Evolutionary conservation across 2,888 invertebrate genomes (phyloP).

Genomic region (Cheilosia urbana): DNA sequence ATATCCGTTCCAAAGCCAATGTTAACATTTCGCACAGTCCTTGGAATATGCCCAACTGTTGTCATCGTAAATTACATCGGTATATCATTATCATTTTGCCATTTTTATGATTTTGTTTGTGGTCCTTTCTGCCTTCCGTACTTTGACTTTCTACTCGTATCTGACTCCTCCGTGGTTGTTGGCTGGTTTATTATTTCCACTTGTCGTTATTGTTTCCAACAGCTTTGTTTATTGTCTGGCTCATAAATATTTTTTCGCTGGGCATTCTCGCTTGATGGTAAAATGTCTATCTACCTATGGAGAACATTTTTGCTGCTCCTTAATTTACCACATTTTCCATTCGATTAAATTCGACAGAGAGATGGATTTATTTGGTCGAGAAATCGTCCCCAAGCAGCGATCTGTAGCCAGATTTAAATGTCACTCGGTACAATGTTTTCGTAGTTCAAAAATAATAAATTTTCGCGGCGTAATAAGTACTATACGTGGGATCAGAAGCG

Average conservation of each 20-base stretch:
- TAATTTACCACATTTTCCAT: constrained; percentile 47
- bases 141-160: not conserved
- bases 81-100: constrained; percentile 73
- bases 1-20: constrained; percentile 35
- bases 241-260: constrained; percentile 45
- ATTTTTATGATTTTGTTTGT: constrained; percentile 62
- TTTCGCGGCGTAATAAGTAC: too few species aligned
- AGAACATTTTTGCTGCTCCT: not conserved
- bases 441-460: too few species aligned
- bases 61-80: constrained; percentile 71
- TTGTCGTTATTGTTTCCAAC: constrained; percentile 49
- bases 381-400: not conserved
- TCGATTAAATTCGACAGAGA: constrained; percentile 41
- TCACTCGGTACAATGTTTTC: too few species aligned
- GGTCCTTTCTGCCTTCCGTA: not conserved
- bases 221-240: constrained; percentile 43
- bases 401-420: too few species aligned
- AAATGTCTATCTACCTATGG: constrained; percentile 2
- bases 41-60: constrained; percentile 73
- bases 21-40: constrained; percentile 25
- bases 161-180: not conserved
- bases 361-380: not conserved
- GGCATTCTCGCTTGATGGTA: constrained; percentile 9
- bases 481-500: too few species aligned
- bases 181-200: constrained; percentile 46